Percentiles rank a stretch among this genome's conserved stretches.
phyloP scores from a whole-genome alignment of 2,797 vertebrate species.

The Ispidina lecontei region DNA sequence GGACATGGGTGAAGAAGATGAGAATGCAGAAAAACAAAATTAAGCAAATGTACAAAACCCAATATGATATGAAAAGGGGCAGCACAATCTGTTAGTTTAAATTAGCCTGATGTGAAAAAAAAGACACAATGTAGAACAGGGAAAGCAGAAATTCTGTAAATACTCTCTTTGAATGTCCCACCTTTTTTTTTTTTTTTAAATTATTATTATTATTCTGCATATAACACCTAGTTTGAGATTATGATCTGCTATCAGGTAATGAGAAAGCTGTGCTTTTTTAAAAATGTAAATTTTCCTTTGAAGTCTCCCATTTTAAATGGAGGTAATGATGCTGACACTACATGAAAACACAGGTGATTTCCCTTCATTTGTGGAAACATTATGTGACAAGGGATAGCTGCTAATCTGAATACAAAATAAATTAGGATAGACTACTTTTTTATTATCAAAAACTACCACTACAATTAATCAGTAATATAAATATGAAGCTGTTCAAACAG shows the following conservation, averaged over 20 bases:
- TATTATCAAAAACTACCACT: neutral
- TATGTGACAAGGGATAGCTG: neutral
- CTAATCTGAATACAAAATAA: neutral
- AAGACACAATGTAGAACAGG: neutral
- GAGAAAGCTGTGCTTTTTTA: neutral
- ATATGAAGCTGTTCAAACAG: neutral
- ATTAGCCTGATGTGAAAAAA: neutral
- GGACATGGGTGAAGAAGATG: neutral
- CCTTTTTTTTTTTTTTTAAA: neutral
- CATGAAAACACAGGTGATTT: neutral
- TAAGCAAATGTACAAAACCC: neutral
- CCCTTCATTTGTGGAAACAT: neutral
- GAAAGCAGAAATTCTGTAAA: neutral
- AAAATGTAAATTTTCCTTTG: neutral
- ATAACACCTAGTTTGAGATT: neutral
- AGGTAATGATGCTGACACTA: neutral
- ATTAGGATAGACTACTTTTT: neutral
- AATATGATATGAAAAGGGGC: neutral
- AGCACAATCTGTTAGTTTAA: neutral
- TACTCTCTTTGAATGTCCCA: neutral
- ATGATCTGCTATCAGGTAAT: neutral
- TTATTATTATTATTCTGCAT: neutral
- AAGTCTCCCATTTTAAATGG: neutral
- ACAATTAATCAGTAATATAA: neutral
- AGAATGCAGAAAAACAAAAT: neutral